Conservation (phyloP, 2,888 invertebrate genomes). For the Melanostoma mellinum region DNA sequence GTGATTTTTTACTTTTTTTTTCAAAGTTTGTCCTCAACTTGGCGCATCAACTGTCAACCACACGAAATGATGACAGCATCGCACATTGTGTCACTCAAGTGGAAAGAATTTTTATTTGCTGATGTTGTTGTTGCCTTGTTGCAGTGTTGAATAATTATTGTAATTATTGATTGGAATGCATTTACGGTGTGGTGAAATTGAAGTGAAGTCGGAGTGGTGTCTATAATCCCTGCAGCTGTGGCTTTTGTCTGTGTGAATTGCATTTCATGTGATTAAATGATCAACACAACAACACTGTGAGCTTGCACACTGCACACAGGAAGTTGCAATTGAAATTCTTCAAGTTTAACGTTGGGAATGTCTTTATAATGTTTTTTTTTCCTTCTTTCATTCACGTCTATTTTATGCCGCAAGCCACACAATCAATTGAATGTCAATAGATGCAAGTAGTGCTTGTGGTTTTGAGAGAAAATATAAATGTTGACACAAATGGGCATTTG, state of each 20-base stretch:
- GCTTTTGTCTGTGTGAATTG: constrained; percentile 43
- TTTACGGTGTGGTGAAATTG: constrained; percentile 39
- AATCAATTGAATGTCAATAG: constrained; percentile 47
- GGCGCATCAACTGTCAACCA: constrained; percentile 47
- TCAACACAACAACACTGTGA: constrained; percentile 32
- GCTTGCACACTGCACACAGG: constrained; percentile 37
- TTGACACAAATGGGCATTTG: constrained; percentile 47
- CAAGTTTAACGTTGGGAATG: constrained; percentile 47
- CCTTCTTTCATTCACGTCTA: background rate
- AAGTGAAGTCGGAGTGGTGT: background rate
- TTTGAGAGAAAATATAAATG: constrained; percentile 12
- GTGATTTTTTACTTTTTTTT: background rate
- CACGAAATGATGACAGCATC: constrained; percentile 36
- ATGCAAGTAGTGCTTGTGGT: constrained; percentile 27
- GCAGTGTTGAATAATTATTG: constrained; percentile 55
- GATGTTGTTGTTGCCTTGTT: constrained; percentile 1
- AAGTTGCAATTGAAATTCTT: constrained; percentile 70
- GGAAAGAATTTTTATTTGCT: constrained; percentile 34
- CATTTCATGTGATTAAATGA: constrained; percentile 57
- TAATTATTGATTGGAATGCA: constrained; percentile 67
- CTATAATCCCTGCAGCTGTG: constrained; percentile 55
- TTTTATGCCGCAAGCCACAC: constrained; percentile 15
- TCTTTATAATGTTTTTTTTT: constrained; percentile 1
- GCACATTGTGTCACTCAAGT: constrained; percentile 43
- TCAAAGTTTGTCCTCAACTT: constrained; percentile 10